Percentiles rank a stretch among this genome's conserved stretches.
Conservation (phyloP, 2,888 invertebrate genomes). For the Eristalinus aeneus region DNA sequence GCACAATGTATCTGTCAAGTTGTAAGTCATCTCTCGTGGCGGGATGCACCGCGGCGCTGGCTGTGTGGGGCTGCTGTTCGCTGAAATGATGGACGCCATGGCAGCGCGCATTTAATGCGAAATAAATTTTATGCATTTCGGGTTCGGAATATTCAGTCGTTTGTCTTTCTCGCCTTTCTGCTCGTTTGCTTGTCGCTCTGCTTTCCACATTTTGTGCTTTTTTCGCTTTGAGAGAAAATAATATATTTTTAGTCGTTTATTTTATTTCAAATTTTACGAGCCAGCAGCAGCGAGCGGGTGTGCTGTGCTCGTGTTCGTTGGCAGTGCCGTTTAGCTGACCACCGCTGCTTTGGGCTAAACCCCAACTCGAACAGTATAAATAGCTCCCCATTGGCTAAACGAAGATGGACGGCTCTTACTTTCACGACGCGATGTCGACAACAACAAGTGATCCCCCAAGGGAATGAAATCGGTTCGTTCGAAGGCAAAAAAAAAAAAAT, state of each 20-base stretch:
- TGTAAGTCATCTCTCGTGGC: constrained; percentile 30
- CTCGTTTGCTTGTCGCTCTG: constrained; percentile 31
- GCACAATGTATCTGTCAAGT: constrained; percentile 44
- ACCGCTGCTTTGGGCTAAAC: constrained; percentile 33
- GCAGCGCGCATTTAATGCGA: constrained; percentile 43
- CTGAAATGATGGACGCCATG: background rate
- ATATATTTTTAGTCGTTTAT: background rate
- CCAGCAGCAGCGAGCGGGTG: background rate
- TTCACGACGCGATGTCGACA: constrained; percentile 57
- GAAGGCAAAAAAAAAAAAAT: constrained; percentile 1
- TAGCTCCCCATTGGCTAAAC: constrained; percentile 19
- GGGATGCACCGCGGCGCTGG: background rate
- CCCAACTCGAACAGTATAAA: constrained; percentile 14
- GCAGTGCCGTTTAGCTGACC: constrained; percentile 59
- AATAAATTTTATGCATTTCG: constrained; percentile 58
- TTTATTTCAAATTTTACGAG: background rate
- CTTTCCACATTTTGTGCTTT: constrained; percentile 8
- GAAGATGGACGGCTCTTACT: constrained; percentile 53
- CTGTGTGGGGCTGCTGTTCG: constrained; percentile 2
- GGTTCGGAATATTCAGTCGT: constrained; percentile 23
- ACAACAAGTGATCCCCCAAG: constrained; percentile 58
- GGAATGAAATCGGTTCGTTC: constrained; percentile 17
- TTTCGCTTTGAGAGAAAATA: background rate
- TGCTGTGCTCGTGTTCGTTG: constrained; percentile 46
- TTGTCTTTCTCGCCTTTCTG: constrained; percentile 51